Evolutionary conservation across 2,113 vertebrate genomes (phyloP).

Genomic region (Eurystomus gularis): DNA sequence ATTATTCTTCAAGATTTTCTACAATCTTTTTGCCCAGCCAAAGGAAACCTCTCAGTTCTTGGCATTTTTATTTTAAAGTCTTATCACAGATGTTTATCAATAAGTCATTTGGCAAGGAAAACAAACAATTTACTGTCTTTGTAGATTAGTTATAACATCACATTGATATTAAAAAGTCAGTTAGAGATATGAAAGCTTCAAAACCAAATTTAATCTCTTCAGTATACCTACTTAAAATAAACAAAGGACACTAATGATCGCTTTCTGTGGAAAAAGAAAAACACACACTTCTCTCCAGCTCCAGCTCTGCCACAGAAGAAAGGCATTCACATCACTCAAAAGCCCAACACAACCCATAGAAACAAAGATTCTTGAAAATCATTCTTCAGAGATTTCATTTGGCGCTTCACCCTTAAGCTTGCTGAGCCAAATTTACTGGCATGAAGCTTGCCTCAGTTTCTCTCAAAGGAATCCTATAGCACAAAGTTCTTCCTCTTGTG

Average conservation of each 20-base stretch:
- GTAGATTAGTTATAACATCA: slow-evolving; percentile 69
- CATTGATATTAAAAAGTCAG: slow-evolving; percentile 70
- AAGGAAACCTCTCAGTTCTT: slow-evolving; percentile 40
- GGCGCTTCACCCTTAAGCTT: not conserved
- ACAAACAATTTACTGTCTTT: slow-evolving; percentile 75
- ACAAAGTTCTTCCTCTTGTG: not conserved
- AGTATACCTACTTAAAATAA: slow-evolving; percentile 47
- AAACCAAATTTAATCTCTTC: slow-evolving; percentile 65
- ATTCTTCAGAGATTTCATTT: not conserved
- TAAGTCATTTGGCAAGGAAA: slow-evolving; percentile 72
- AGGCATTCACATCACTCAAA: not conserved
- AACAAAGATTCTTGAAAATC: not conserved
- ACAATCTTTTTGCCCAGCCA: slow-evolving; percentile 67
- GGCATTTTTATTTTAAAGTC: slow-evolving; percentile 62
- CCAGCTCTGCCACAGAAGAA: not conserved
- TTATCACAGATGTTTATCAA: slow-evolving; percentile 77
- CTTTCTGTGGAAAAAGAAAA: slow-evolving; percentile 1
- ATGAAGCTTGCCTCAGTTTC: not conserved
- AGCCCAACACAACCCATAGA: not conserved
- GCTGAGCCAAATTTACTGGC: fast-evolving
- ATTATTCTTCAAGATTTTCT: slow-evolving; percentile 53
- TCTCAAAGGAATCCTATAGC: not conserved
- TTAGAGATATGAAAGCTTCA: slow-evolving; percentile 28
- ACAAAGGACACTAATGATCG: slow-evolving; percentile 59
- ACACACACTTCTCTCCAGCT: not conserved